Percentiles rank a stretch among this genome's conserved stretches.
These are phyloP conservation scores for Drosophila rufa DNA, from an alignment of 1,140 invertebrate genomes.

Conservation along the genomic window DNA sequence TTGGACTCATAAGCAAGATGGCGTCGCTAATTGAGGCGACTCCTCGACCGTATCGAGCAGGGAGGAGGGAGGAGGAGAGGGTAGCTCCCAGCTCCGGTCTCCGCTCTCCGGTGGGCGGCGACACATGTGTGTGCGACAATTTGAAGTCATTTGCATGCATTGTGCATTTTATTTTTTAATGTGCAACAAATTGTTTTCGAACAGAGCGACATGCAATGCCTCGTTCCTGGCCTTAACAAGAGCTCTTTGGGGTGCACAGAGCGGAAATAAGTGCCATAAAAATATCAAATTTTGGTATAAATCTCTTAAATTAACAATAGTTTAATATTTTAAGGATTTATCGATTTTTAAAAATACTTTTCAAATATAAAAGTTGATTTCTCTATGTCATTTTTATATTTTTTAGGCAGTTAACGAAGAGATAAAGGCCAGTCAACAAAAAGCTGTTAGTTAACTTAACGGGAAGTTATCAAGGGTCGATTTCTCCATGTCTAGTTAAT, in stretches of 20 bases:
- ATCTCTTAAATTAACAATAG: too few relatives aligned
- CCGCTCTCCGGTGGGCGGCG: conserved; percentile 18
- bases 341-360: too few relatives aligned
- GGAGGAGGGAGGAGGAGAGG: conserved; percentile 5
- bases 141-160: conserved; percentile 82
- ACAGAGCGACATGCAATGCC: conserved; percentile 73
- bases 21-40: conserved; percentile 65
- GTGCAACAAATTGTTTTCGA: conserved; percentile 81
- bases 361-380: neutral
- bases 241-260: neutral
- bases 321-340: too few relatives aligned
- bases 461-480: too few relatives aligned
- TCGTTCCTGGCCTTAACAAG: conserved; percentile 48
- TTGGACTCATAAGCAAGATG: conserved; percentile 72
- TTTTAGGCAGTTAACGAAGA: too few relatives aligned
- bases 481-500: neutral
- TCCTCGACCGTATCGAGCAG: conserved; percentile 51
- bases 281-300: too few relatives aligned
- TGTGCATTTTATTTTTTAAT: conserved; percentile 77
- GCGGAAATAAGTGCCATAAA: neutral
- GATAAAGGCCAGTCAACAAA: too few relatives aligned
- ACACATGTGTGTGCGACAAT: conserved; percentile 56
- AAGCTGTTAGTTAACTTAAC: too few relatives aligned
- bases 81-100: neutral
- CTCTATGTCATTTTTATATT: too few relatives aligned